A percentile compares a stretch with the other conserved stretches of the same genome.
phyloP scores from a whole-genome alignment of 2,888 invertebrate species.

The Chrysolina americana region DNA sequence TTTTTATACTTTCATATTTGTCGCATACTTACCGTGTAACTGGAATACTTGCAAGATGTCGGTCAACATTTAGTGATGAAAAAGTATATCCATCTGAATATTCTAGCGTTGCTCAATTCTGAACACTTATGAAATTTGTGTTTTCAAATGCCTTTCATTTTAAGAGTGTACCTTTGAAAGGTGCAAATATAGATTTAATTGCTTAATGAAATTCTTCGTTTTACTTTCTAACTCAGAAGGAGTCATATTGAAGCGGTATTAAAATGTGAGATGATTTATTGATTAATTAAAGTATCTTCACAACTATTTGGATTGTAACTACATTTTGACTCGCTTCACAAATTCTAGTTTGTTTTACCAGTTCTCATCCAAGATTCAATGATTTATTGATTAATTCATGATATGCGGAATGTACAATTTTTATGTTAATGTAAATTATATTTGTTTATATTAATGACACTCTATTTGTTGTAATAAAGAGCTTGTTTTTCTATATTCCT shows the following conservation, averaged over 20 bases:
- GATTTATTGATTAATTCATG: no score
- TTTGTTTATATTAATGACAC: no score
- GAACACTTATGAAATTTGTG: constrained; percentile 11
- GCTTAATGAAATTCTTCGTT: constrained; percentile 11
- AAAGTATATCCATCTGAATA: constrained; percentile 11
- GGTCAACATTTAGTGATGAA: not conserved
- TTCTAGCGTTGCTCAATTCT: not conserved
- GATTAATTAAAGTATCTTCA: not conserved
- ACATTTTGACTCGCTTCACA: no score
- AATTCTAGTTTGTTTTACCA: no score
- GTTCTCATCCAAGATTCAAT: no score
- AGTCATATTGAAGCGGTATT: not conserved
- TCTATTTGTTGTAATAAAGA: no score
- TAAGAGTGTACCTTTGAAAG: not conserved
- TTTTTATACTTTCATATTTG: constrained; percentile 1
- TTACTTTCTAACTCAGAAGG: constrained; percentile 11
- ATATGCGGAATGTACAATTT: no score
- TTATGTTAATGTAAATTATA: no score
- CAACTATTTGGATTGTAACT: no score
- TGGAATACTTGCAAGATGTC: not conserved
- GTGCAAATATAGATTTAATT: constrained; percentile 2
- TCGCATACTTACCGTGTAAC: not conserved
- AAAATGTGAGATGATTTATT: not conserved
- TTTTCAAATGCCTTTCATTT: constrained; percentile 17
- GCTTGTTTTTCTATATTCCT: no score